Percentiles rank a stretch among this genome's conserved stretches.
phyloP scores from a whole-genome alignment of 1,140 invertebrate genomes.

The Amphibalanus amphitrite region DNA sequence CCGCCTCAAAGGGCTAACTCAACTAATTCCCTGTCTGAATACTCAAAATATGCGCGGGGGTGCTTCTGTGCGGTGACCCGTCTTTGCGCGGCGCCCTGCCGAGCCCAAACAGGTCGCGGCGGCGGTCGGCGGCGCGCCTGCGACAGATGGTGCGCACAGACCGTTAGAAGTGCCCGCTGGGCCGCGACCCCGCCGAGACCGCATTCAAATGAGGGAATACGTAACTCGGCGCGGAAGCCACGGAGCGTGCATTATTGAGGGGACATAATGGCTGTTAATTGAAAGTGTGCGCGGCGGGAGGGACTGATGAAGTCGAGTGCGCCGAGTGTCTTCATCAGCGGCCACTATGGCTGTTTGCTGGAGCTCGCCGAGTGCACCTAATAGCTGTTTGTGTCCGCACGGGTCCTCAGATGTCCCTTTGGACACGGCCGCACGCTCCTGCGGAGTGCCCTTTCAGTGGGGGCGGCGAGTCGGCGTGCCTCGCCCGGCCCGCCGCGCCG shows the following conservation, averaged over 20 bases:
- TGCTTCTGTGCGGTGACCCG: not conserved
- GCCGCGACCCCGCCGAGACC: not conserved
- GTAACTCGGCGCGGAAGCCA: not conserved
- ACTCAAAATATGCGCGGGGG: not conserved
- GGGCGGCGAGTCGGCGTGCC: not conserved
- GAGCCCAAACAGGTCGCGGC: not conserved
- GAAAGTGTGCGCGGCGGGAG: not conserved
- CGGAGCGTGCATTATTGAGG: not conserved
- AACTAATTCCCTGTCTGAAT: not conserved
- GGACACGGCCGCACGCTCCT: not conserved
- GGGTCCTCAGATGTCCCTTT: not conserved
- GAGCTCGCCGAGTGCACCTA: not conserved
- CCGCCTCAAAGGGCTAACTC: not conserved
- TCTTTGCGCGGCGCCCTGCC: not conserved
- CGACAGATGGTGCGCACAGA: not conserved
- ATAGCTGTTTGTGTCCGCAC: not conserved
- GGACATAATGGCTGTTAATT: slow-evolving; percentile 1
- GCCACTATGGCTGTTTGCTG: not conserved
- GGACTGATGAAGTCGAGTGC: not conserved
- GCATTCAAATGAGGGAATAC: not conserved
- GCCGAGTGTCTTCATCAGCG: not conserved
- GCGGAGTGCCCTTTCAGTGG: not conserved
- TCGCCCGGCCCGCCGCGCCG: too few relatives aligned
- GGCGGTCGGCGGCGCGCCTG: too few relatives aligned
- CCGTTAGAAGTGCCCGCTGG: not conserved